Base-by-base conservation (phyloP, 2,797 vertebrate genomes). In the Chelonia mydas region DNA sequence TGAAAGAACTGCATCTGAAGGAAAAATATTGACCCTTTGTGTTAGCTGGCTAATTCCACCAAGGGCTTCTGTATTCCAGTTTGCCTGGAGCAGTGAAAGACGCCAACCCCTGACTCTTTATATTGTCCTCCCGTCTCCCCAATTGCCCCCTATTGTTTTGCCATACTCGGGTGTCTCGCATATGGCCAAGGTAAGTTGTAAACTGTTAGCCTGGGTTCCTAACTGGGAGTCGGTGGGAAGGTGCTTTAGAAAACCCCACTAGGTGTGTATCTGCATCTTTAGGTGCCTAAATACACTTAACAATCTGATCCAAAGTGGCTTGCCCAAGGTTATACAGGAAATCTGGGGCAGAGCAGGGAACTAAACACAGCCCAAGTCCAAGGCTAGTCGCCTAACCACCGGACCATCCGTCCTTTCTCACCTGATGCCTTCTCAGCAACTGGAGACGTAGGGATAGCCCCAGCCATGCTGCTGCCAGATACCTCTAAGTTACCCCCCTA, bases 371-470 rank as follows among this genome's bases (percentile, higher is more conserved):
- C 51, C 5, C 19, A 74, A 65, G 61, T 49, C 78, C 59, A 92
- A 87, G 87, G 12, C 7, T 65, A 78, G 53, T 84, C 7, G 9
- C 9, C 65, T 37, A 37, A 37, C n/a, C 65, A 37, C 16, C 6
- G 33, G 16, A 65, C n/a, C 10, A 23, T 13, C 72, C 41, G 27
- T 74, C 12, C 25, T 74, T 74, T 96, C 94, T 96, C 95, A 92
- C 57, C 93, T 97, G 95, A 94, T 93, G 90, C 94, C 59, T 3
- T 54, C 0, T 77, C 33, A 65, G 33, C 33, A 68, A 23, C 65
- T 9, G 2, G n/a, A 68, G n/a, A 37, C 65, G 11, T 37, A 68
- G 17, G 33, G 65, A 2, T 9, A 37, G n/a, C 19, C n/a, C n/a
- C 16, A 37, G 17, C 17, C 74, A 15, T 16, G 74, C 12, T 27